These are phyloP conservation scores for Haemorhous mexicanus DNA, from an alignment of 2,113 vertebrate genomes.

Conservation along the genomic window DNA sequence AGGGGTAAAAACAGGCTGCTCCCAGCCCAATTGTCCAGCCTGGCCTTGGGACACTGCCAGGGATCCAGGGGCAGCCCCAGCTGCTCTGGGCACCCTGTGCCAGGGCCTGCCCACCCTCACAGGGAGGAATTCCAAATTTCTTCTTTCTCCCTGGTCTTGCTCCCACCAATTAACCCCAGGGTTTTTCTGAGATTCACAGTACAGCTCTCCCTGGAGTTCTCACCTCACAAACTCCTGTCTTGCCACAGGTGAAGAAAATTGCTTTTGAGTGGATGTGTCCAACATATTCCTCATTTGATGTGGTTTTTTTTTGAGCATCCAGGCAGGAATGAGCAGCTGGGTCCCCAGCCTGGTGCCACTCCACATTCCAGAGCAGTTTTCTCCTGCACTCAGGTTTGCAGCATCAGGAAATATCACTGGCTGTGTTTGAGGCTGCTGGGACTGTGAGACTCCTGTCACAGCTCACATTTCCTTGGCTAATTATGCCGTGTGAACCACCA, in stretches of 20 bases:
- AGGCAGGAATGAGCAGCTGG: neutral
- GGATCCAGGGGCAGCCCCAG: no score
- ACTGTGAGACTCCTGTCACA: neutral
- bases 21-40: neutral
- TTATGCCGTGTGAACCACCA: neutral
- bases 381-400: neutral
- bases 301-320: neutral
- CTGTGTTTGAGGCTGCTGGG: neutral
- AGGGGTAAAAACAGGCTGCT: neutral
- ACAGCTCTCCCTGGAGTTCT: neutral
- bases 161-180: neutral
- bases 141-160: neutral
- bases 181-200: neutral
- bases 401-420: neutral
- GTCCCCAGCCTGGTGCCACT: neutral
- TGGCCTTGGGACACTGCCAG: neutral
- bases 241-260: neutral
- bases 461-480: neutral
- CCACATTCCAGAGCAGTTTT: neutral
- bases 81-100: neutral
- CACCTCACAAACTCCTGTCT: neutral
- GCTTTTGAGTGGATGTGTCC: neutral
- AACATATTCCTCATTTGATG: neutral
- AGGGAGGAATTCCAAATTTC: neutral
- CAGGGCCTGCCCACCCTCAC: neutral